Conservation (phyloP, 53 echinoderm and acorn worm species). For the Echinarachnius parma region DNA sequence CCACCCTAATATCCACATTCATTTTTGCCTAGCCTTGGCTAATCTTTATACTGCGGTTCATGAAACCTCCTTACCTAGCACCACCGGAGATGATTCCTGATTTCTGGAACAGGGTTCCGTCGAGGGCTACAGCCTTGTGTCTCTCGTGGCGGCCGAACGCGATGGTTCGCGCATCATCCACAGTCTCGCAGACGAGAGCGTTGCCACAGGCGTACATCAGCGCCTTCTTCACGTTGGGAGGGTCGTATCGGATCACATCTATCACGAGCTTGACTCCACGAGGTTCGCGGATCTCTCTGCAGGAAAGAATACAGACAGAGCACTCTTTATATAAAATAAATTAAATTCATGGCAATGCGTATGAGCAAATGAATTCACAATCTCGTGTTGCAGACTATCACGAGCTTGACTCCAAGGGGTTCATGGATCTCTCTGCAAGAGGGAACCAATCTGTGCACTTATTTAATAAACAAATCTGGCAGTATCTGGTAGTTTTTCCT, state of each 20-base stretch:
- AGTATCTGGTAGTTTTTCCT: too few relatives aligned
- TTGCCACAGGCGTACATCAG: conserved; percentile 99
- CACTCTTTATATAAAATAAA: too few relatives aligned
- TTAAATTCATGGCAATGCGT: too few relatives aligned
- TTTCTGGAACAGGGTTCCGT: conserved; percentile 99
- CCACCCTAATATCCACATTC: too few relatives aligned
- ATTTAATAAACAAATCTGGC: too few relatives aligned
- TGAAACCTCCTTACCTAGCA: conserved; percentile 63
- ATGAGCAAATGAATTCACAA: too few relatives aligned
- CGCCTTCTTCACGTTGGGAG: conserved; percentile 95
- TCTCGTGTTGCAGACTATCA: too few relatives aligned
- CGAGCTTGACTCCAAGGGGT: conserved; percentile 96
- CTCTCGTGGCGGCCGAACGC: conserved; percentile 90
- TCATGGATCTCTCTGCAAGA: conserved; percentile 87
- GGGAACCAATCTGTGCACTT: too few relatives aligned
- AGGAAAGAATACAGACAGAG: too few relatives aligned
- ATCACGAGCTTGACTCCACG: conserved; percentile 99
- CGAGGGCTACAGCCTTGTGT: conserved; percentile 94
- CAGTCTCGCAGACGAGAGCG: conserved; percentile 90
- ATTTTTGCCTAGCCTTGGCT: too few relatives aligned
- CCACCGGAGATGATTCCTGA: conserved; percentile 99
- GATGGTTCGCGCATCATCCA: conserved; percentile 92
- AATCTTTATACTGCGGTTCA: too few relatives aligned
- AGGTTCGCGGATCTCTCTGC: conserved; percentile 92
- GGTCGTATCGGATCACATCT: conserved; percentile 91